Base-by-base conservation (phyloP, 2,113 vertebrate genomes). In the Rhea pennata region DNA sequence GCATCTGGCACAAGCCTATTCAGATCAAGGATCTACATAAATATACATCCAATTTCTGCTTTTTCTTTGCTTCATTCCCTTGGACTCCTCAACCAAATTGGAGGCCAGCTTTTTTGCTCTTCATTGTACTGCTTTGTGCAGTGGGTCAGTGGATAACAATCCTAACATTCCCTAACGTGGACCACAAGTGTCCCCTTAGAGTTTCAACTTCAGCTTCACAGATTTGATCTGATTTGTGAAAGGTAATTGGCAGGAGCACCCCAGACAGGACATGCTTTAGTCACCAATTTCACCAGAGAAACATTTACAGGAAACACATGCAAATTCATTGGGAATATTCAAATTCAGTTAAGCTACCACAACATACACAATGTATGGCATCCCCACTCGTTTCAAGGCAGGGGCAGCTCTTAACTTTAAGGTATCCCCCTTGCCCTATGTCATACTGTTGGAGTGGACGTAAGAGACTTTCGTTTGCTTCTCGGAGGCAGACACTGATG, bases 1-100 rank as follows among this genome's bases (percentile, higher is more conserved):
- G 36, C 13, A 0, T 0, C 8, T 44, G 39, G 15, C 58, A 62
- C n/a, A 66, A 84, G 27, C 71, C 31, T 36, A 2, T 72, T 20
- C 62, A 56, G 54, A 67, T 29, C n/a, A 26, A 0, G 5, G 33
- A 78, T 36, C 70, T 13, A 3, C 11, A 5, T 15, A 83, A 65
- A 3, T 2, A 0, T 10, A 29, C 2, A 46, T 3, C 9, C 31
- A 20, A 4, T 5, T 6, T 39, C 9, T 17, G 11, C 72, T 58
- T 31, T 19, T 22, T 56, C 22, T 27, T 33, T 15, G 2, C 21
- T 87, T 64, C 56, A 59, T 59, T 17, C 5, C 64, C 39, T 69
- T 21, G 0, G 3, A 5, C 7, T 84, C 26, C 54, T 51, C 29
- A 15, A 33, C 10, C 19, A 67, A 59, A 42, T 19, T 6, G 33